phyloP scores from a whole-genome alignment of 2,113 vertebrate species.

The Hippocampus abdominalis region DNA sequence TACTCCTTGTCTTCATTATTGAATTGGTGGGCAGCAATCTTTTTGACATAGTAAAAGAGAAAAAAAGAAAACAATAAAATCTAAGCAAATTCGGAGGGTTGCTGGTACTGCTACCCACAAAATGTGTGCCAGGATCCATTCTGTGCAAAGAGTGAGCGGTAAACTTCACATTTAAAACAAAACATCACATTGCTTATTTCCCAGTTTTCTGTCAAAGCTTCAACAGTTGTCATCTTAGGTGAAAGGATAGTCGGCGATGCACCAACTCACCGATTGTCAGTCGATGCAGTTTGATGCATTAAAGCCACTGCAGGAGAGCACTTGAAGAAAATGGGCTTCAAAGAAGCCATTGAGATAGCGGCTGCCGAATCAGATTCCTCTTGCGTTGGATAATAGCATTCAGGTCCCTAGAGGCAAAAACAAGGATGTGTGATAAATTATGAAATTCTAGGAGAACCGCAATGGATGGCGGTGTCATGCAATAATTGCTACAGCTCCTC shows the following conservation, averaged over 20 bases:
- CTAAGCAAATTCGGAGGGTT: not conserved
- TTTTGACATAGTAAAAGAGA: too few relatives aligned
- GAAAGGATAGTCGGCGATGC: slow-evolving; percentile 8
- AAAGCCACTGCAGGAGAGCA: slow-evolving; percentile 13
- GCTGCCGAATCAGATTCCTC: slow-evolving; percentile 58
- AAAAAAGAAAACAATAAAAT: not conserved
- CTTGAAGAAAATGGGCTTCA: slow-evolving; percentile 54
- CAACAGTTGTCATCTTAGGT: slow-evolving; percentile 7
- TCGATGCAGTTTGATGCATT: slow-evolving; percentile 27
- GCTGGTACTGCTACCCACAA: not conserved
- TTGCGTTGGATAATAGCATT: slow-evolving; percentile 55
- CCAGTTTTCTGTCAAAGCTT: not conserved
- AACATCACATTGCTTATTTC: not conserved
- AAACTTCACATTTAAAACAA: not conserved
- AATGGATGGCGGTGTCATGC: slow-evolving; percentile 56
- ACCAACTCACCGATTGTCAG: slow-evolving; percentile 13
- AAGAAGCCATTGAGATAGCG: slow-evolving; percentile 50
- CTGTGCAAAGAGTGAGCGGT: not conserved
- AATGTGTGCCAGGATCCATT: too few relatives aligned
- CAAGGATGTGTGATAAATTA: slow-evolving; percentile 63
- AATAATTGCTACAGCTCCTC: slow-evolving; percentile 59
- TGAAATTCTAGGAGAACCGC: slow-evolving; percentile 54
- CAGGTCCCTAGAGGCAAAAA: slow-evolving; percentile 45
- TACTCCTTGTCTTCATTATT: not conserved
- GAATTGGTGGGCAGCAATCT: not conserved